Evolutionary conservation across 1,140 invertebrate species (phyloP).

Genomic region (Drosophila bipectinata): DNA sequence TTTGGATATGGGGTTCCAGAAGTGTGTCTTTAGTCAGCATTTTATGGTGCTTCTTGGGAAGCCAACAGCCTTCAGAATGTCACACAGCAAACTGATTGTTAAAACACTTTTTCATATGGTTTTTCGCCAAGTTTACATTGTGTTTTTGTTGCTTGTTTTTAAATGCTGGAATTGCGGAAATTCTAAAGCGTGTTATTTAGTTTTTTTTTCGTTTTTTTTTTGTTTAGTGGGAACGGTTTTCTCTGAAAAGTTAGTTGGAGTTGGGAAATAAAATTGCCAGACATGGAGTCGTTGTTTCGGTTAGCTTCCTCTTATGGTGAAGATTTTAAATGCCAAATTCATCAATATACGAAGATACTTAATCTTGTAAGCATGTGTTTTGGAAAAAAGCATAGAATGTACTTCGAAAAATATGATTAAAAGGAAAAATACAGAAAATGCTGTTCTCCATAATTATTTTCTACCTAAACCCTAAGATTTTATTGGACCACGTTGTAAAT

Average conservation of each 20-base stretch:
- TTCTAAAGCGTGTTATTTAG: slow-evolving; percentile 16
- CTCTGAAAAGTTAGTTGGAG: slow-evolving; percentile 6
- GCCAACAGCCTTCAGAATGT: slow-evolving; percentile 76
- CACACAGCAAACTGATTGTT: slow-evolving; percentile 45
- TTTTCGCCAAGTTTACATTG: slow-evolving; percentile 26
- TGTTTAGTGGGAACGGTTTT: slow-evolving; percentile 23
- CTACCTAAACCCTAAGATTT: too few relatives aligned
- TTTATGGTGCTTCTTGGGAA: slow-evolving; percentile 58
- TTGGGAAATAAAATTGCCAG: slow-evolving; percentile 40
- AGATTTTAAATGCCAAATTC: slow-evolving; percentile 54
- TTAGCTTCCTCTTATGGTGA: slow-evolving; percentile 53
- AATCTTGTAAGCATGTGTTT: slow-evolving; percentile 43
- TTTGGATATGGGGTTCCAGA: slow-evolving; percentile 7
- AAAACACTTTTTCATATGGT: slow-evolving; percentile 11
- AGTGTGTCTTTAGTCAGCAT: slow-evolving; percentile 57
- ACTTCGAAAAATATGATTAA: slow-evolving; percentile 4
- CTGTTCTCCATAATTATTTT: not conserved
- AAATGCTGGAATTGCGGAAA: slow-evolving; percentile 32
- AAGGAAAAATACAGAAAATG: slow-evolving; percentile 4
- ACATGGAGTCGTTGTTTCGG: slow-evolving; percentile 56
- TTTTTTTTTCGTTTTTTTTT: slow-evolving; percentile 16
- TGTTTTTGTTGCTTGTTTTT: slow-evolving; percentile 1
- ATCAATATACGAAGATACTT: slow-evolving; percentile 16
- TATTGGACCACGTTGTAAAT: too few relatives aligned
- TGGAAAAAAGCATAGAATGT: slow-evolving; percentile 30